Percentiles rank a stretch among this genome's conserved stretches.
Evolutionary conservation across 2,888 invertebrate species (phyloP).

Genomic region (Himalopsyche anomala): DNA sequence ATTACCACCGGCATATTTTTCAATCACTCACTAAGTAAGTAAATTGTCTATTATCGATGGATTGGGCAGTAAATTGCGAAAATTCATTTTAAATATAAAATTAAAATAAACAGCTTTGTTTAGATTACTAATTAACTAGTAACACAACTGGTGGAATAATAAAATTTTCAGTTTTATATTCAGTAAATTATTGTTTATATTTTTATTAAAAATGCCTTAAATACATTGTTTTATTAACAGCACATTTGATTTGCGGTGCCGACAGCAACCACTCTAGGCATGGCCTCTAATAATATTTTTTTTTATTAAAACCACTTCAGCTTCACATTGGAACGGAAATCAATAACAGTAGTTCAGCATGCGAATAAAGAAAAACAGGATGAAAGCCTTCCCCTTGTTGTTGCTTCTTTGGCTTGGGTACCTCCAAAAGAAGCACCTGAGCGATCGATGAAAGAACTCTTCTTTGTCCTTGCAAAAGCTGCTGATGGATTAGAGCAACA

Average conservation of each 20-base stretch:
- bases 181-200: no score
- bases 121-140: no score
- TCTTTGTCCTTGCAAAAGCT: conserved; percentile 51
- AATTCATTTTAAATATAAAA: no score
- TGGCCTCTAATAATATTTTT: neutral
- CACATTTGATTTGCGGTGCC: neutral
- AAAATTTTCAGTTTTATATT: no score
- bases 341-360: neutral
- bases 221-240: neutral
- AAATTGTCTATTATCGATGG: neutral
- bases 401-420: conserved; percentile 20
- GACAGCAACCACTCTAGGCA: no score
- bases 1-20: conserved; percentile 72
- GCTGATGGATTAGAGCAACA: conserved; percentile 62
- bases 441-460: conserved; percentile 39
- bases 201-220: no score
- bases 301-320: conserved; percentile 44
- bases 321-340: conserved; percentile 54
- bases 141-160: no score
- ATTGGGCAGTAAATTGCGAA: no score
- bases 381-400: neutral
- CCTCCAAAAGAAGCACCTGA: conserved; percentile 33
- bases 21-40: conserved; percentile 73
- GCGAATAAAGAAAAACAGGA: neutral
- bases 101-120: no score